Evolutionary conservation across 1,140 invertebrate genomes (phyloP).

Genomic region (Drosophila watanabei): DNA sequence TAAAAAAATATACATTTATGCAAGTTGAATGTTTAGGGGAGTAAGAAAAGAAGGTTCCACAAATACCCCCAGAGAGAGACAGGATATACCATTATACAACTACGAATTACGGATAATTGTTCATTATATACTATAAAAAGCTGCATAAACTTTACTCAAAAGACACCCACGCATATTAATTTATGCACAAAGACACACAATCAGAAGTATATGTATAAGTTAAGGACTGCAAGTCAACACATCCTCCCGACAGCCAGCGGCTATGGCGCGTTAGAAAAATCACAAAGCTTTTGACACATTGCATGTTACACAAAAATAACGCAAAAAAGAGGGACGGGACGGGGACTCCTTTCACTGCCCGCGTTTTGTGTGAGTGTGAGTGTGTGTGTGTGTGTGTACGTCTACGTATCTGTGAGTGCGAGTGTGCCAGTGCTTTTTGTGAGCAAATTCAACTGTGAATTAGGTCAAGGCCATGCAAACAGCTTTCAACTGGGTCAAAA

Average conservation of each 20-base stretch:
- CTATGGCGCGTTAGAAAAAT: constrained; percentile 5
- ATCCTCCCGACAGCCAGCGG: constrained; percentile 8
- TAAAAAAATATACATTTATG: constrained; percentile 7
- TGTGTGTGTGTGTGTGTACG: constrained; percentile 4
- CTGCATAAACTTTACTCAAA: constrained; percentile 29
- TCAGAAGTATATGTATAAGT: neutral
- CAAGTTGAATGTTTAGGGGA: constrained; percentile 15
- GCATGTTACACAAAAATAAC: constrained; percentile 32
- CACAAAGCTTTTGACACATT: constrained; percentile 37
- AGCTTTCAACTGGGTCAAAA: constrained; percentile 48
- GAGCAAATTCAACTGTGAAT: constrained; percentile 45
- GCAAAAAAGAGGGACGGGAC: neutral
- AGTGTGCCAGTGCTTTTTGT: constrained; percentile 42
- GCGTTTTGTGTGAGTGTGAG: neutral
- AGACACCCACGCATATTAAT: constrained; percentile 1
- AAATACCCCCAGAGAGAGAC: constrained; percentile 2
- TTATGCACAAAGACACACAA: constrained; percentile 11
- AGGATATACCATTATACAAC: constrained; percentile 15
- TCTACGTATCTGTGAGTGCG: constrained; percentile 14
- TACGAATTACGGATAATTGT: constrained; percentile 9
- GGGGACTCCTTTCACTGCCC: constrained; percentile 1
- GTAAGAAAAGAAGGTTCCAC: neutral
- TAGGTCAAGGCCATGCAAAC: constrained; percentile 72
- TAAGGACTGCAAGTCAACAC: constrained; percentile 10
- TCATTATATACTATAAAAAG: constrained; percentile 41